Base-by-base conservation (phyloP, 2,888 invertebrate genomes). In the Ferdinandea cuprea region DNA sequence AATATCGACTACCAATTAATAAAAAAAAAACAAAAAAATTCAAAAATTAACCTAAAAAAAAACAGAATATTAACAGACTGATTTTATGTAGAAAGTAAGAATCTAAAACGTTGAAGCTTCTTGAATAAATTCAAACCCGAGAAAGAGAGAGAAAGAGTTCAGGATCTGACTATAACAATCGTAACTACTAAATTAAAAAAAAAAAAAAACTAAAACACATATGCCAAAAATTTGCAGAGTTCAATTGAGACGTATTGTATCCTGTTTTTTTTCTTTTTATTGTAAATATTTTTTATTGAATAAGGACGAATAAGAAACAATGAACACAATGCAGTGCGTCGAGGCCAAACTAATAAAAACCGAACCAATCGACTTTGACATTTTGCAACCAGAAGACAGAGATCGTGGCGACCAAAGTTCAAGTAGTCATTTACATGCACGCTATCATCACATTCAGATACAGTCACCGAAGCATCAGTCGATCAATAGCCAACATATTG, bases 251-350 rank as follows among this genome's bases (percentile, higher is more conserved):
- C 37, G 56, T 63, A 61, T 73, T 73, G 32, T 13, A 63, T 3
- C 15, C 8, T 46, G n/a, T 32, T 11, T 58, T 44, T 28, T 17
- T 37, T 32, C 15, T 35, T 72, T 19, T 63, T 11, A 42, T 15
- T 44, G 28, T 9, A 48, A n/a, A n/a, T n/a, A n/a, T n/a, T n/a
- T n/a, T n/a, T n/a, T 21, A 28, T 28, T 56, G 21, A 42, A 3
- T 40, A 52, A 15, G 42, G 19, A 21, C 11, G 30, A 42, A 52
- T 28, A n/a, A 21, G 1, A 56, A 19, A 69, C 50, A 28, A 87
- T 89, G 83, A 90, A 90, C 81, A 90, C 89, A 87, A 86, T 90
- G 30, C 90, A 90, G 86, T 90, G 89, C 85, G 87, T 90, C 78
- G 89, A 90, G 52, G 88, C 88, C 56, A 88, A 90, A 76, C 80